These are phyloP conservation scores for Caenorhabditis uteleia DNA, from an alignment of 2,888 invertebrate species.

Conservation along the genomic window DNA sequence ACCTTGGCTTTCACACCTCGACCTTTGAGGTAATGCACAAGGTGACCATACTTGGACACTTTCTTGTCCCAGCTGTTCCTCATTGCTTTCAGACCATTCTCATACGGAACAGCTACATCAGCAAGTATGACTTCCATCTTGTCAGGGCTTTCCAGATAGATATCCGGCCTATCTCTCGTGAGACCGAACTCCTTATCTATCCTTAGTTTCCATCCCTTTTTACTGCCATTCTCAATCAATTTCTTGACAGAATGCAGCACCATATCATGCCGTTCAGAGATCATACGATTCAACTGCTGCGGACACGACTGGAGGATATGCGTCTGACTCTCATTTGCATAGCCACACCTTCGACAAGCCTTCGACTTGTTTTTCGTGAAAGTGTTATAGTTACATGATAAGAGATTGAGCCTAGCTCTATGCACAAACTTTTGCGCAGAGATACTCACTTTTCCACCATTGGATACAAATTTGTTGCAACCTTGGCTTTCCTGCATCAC, in stretches of 20 bases:
- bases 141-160: not conserved
- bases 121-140: not conserved
- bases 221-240: not conserved
- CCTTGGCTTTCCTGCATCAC: not conserved
- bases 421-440: conserved; percentile 7
- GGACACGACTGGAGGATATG: conserved; percentile 7
- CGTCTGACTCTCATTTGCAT: not conserved
- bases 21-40: not conserved
- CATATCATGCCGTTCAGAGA: conserved; percentile 2
- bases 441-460: not conserved
- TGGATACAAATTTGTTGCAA: not conserved
- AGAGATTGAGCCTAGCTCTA: conserved; percentile 2
- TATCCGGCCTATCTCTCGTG: conserved; percentile 1
- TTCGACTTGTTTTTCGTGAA: not conserved
- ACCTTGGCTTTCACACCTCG: conserved; percentile 2
- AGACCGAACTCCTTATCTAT: not conserved
- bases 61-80: not conserved
- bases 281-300: not conserved
- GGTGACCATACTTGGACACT: conserved; percentile 7
- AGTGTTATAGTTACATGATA: conserved; percentile 3
- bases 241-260: conserved; percentile 1
- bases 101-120: conserved; percentile 8
- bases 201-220: not conserved
- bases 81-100: conserved; percentile 2
- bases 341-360: conserved; percentile 1